Conservation (phyloP, 2,888 invertebrate genomes). For the Rhagonycha fulva region DNA sequence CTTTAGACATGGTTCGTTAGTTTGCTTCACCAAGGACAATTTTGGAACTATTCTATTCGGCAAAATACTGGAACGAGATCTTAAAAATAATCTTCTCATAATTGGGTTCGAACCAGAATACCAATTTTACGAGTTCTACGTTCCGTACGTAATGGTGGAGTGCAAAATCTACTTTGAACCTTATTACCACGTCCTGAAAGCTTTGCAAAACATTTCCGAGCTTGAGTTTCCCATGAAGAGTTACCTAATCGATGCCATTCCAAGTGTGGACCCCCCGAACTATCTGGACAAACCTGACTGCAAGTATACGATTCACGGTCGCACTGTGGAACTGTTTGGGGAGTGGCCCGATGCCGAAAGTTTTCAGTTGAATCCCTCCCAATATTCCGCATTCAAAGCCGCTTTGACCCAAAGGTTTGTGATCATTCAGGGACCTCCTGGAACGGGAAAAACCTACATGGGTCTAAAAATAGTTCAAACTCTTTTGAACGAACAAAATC, state of each 20-base stretch:
- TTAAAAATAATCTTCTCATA: background rate
- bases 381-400: constrained; percentile 67
- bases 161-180: constrained; percentile 81
- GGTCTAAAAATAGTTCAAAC: constrained; percentile 75
- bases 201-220: constrained; percentile 62
- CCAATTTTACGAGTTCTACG: constrained; percentile 37
- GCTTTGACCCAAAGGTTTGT: constrained; percentile 73
- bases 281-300: constrained; percentile 45
- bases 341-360: constrained; percentile 57
- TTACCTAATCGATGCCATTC: constrained; percentile 65
- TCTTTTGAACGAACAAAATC: constrained; percentile 62
- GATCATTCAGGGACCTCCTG: constrained; percentile 86
- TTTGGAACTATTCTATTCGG: constrained; percentile 73
- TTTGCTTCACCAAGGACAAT: constrained; percentile 71
- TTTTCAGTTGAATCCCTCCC: constrained; percentile 67
- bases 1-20: constrained; percentile 72
- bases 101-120: background rate
- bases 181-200: constrained; percentile 72
- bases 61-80: constrained; percentile 61
- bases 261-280: constrained; percentile 46
- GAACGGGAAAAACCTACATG: constrained; percentile 83
- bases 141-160: constrained; percentile 68
- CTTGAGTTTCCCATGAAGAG: constrained; percentile 68
- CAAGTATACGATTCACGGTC: constrained; percentile 11
- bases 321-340: background rate